These are phyloP conservation scores for Cephus sareptanus DNA, from an alignment of 2,888 invertebrate species.

Conservation along the genomic window DNA sequence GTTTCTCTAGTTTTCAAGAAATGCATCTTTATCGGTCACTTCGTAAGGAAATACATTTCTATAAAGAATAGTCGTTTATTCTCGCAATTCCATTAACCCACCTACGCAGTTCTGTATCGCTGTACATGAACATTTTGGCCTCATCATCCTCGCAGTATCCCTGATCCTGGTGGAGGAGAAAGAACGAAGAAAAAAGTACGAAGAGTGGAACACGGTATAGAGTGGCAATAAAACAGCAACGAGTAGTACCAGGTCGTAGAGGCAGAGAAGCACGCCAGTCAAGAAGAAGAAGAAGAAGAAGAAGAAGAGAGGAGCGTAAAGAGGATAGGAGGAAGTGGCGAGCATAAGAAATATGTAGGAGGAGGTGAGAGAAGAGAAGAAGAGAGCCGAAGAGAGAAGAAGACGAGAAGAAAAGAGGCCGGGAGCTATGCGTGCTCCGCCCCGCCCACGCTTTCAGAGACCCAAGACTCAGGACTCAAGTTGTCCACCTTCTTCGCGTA, in stretches of 20 bases:
- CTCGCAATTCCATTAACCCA: too few species aligned
- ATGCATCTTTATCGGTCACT: too few species aligned
- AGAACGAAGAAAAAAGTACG: slow-evolving; percentile 51
- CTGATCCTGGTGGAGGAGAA: slow-evolving; percentile 48
- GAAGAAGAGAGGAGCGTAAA: slow-evolving; percentile 7
- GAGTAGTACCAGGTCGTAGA: slow-evolving; percentile 28
- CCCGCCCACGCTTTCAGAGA: slow-evolving; percentile 66
- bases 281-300: slow-evolving; percentile 23
- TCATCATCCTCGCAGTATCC: slow-evolving; percentile 43
- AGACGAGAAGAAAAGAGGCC: slow-evolving; percentile 50
- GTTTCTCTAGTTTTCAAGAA: too few species aligned
- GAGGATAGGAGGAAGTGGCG: slow-evolving; percentile 30
- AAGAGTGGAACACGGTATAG: slow-evolving; percentile 46
- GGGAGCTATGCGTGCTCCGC: slow-evolving; percentile 65
- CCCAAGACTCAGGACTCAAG: slow-evolving; percentile 61
- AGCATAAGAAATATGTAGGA: neutral
- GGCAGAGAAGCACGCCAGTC: slow-evolving; percentile 22
- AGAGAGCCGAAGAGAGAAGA: slow-evolving; percentile 29
- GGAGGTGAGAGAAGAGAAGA: slow-evolving; percentile 26
- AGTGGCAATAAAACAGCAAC: slow-evolving; percentile 47
- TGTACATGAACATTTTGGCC: slow-evolving; percentile 12
- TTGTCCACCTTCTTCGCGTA: slow-evolving; percentile 61
- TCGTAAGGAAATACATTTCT: too few species aligned
- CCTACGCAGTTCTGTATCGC: too few species aligned
- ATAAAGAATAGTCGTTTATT: too few species aligned